Evolutionary conservation across 1,140 invertebrate genomes (phyloP).

Genomic region (Centruroides sculpturatus): DNA sequence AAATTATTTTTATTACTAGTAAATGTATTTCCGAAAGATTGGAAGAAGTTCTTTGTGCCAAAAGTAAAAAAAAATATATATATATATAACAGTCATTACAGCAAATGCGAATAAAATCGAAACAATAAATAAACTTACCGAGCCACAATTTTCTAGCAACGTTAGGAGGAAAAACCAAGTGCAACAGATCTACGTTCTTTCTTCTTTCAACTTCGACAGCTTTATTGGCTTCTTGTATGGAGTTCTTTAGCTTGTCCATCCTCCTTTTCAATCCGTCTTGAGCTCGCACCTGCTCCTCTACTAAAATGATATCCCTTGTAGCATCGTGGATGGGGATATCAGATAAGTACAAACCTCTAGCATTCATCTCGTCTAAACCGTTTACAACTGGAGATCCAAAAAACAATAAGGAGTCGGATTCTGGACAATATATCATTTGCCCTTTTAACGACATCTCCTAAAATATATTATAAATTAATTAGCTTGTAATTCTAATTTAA

Average conservation of each 20-base stretch:
- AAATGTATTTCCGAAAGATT: too few relatives aligned
- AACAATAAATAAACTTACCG: slow-evolving; percentile 30
- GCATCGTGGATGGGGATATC: slow-evolving; percentile 92
- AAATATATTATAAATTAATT: slow-evolving; percentile 9
- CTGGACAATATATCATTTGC: slow-evolving; percentile 82
- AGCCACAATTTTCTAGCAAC: slow-evolving; percentile 82
- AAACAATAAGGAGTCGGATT: slow-evolving; percentile 77
- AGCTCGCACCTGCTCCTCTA: slow-evolving; percentile 85
- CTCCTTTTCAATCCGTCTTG: slow-evolving; percentile 77
- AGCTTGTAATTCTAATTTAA: too few relatives aligned
- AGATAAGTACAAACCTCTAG: slow-evolving; percentile 81
- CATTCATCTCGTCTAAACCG: slow-evolving; percentile 76
- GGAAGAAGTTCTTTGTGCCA: too few relatives aligned
- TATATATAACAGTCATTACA: too few relatives aligned
- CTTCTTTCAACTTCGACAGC: slow-evolving; percentile 81
- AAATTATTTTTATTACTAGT: too few relatives aligned
- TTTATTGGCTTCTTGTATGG: slow-evolving; percentile 76
- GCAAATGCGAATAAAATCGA: too few relatives aligned
- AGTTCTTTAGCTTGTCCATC: slow-evolving; percentile 87
- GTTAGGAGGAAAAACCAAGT: slow-evolving; percentile 84
- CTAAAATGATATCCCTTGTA: slow-evolving; percentile 73
- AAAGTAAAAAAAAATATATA: too few relatives aligned
- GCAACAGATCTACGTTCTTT: slow-evolving; percentile 83
- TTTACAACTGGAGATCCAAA: slow-evolving; percentile 84
- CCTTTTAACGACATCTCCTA: slow-evolving; percentile 82